Evolutionary conservation across 2,113 vertebrate species (phyloP).

Genomic region (Pseudorasbora parva): DNA sequence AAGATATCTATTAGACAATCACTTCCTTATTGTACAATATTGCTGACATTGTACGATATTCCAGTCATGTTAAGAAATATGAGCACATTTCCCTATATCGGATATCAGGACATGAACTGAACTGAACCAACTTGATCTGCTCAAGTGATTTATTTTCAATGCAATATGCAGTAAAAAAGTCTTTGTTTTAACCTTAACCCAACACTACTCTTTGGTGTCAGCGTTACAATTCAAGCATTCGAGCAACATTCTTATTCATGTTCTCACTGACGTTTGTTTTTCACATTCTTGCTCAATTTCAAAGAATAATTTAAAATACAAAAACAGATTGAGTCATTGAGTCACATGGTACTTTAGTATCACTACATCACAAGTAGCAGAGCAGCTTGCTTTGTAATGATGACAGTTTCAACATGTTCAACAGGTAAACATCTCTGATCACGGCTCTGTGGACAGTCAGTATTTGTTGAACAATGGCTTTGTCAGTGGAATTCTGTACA

Average conservation of each 20-base stretch:
- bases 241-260: background rate
- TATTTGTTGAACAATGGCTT: background rate
- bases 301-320: background rate
- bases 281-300: background rate
- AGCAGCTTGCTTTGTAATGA: conserved; percentile 11
- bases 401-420: background rate
- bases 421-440: background rate
- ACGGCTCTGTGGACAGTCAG: background rate
- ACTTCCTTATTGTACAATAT: background rate
- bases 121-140: background rate
- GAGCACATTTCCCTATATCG: background rate
- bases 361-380: conserved; percentile 12
- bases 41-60: background rate
- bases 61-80: background rate
- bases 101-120: background rate
- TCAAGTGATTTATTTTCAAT: too few relatives aligned
- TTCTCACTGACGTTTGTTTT: conserved; percentile 9
- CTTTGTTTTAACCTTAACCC: background rate
- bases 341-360: background rate
- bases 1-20: background rate
- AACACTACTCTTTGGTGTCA: background rate
- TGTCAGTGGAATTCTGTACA: background rate
- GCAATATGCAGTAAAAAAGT: background rate
- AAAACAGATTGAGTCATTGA: conserved; percentile 20
- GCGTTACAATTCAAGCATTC: background rate